Base-by-base conservation (phyloP, 1,140 invertebrate species). In the Delia radicum region DNA sequence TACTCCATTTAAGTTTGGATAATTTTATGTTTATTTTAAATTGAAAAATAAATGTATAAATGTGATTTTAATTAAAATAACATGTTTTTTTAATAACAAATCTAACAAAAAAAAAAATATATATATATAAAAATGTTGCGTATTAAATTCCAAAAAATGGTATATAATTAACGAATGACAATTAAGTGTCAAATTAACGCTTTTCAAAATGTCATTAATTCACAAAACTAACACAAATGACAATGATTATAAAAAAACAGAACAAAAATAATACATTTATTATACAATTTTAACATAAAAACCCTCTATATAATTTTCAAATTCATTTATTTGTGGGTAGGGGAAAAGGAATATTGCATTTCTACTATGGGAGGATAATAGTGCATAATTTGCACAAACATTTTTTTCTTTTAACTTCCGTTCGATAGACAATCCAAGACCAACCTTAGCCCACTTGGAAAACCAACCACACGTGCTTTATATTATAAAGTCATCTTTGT, bases 111-210 rank as follows among this genome's bases (percentile, higher is more conserved):
- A n/a, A n/a, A n/a, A n/a, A n/a, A n/a, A n/a, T n/a, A n/a, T n/a
- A n/a, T n/a, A n/a, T n/a, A n/a, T n/a, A n/a, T n/a, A n/a, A n/a
- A n/a, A n/a, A n/a, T n/a, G n/a, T n/a, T n/a, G n/a, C n/a, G n/a
- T 18, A 3, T 24, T 24, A 24, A n/a, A 21, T 33, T 69, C 6
- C 31, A 33, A 2, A 63, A 63, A n/a, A n/a, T n/a, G 24, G 63
- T 31, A 2, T 69, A 69, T 69, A 69, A 69, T 69, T 69, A 69
- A 69, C 65, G 37, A 69, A 31, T 69, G 65, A 69, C 65, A 69
- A 69, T 69, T 69, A 69, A 69, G 29, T 69, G 65, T 69, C 65
- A 69, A 69, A 69, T 69, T 69, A 69, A 69, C 65, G 65, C 65
- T 69, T 69, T 69, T 69, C 65, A 69, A 33, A 69, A 24, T 69